Evolutionary conservation across 2,113 vertebrate genomes (phyloP).

Genomic region (Crypturellus undulatus): DNA sequence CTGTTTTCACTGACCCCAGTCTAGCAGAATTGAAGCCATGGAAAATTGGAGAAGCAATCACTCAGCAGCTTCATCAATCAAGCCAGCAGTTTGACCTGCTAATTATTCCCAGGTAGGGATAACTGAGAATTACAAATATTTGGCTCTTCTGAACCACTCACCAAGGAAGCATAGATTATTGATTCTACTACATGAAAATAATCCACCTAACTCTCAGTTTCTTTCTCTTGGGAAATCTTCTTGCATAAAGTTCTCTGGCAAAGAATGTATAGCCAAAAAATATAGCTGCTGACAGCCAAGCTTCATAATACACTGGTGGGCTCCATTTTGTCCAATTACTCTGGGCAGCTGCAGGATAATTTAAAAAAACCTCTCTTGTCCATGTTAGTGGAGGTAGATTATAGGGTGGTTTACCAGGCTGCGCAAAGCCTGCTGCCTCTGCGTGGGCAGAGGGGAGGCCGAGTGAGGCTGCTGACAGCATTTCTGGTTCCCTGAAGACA

Average conservation of each 20-base stretch:
- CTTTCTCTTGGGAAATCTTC: conserved; percentile 41
- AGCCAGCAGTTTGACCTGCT: conserved; percentile 37
- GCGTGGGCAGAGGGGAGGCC: not conserved
- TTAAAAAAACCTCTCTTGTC: not conserved
- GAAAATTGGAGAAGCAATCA: conserved; percentile 58
- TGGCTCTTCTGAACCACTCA: conserved; percentile 51
- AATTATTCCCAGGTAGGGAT: conserved; percentile 55
- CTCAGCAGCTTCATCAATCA: conserved; percentile 64
- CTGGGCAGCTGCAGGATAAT: not conserved
- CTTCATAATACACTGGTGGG: not conserved
- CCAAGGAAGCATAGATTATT: conserved; percentile 45
- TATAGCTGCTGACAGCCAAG: not conserved
- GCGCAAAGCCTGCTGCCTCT: not conserved
- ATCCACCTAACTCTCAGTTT: conserved; percentile 46
- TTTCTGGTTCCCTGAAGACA: not conserved
- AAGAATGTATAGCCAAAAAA: conserved; percentile 4
- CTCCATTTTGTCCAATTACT: not conserved
- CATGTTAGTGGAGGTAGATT: not conserved
- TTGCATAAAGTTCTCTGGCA: conserved; percentile 51
- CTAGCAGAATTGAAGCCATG: not conserved
- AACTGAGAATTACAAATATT: conserved; percentile 26
- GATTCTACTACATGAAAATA: conserved; percentile 51
- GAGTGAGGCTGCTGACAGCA: not conserved
- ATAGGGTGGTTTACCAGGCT: not conserved
- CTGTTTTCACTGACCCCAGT: conserved; percentile 9